A percentile compares a stretch with the other conserved stretches of the same genome.
Evolutionary conservation across 2,797 vertebrate species (phyloP).

Genomic region (Agapornis canus): DNA sequence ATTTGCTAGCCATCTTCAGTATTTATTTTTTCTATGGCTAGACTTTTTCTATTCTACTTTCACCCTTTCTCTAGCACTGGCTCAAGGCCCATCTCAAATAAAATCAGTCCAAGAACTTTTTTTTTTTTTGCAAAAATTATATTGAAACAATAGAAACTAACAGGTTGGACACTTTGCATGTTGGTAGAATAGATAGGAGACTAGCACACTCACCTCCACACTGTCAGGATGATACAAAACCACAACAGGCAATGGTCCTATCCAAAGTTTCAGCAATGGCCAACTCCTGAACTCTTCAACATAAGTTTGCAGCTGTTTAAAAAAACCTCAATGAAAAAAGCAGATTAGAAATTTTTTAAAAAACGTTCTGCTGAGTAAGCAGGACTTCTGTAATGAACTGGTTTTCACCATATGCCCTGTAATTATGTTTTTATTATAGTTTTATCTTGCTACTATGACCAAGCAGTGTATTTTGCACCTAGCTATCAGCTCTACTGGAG

Average conservation of each 20-base stretch:
- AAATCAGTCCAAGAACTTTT: neutral
- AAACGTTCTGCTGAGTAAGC: neutral
- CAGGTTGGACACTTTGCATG: neutral
- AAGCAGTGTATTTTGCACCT: neutral
- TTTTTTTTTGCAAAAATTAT: neutral
- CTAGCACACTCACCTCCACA: slow-evolving; percentile 83
- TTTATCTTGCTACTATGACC: neutral
- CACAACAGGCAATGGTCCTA: slow-evolving; percentile 86
- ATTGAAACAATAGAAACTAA: neutral
- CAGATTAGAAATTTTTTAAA: neutral
- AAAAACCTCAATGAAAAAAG: slow-evolving; percentile 84
- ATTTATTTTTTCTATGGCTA: neutral
- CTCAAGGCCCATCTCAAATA: neutral
- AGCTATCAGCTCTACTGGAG: neutral
- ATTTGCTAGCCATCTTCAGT: neutral
- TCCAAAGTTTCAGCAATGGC: slow-evolving; percentile 87
- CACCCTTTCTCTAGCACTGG: neutral
- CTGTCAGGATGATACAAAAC: slow-evolving; percentile 83
- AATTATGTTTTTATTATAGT: neutral
- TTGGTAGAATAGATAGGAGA: neutral
- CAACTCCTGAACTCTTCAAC: slow-evolving; percentile 27
- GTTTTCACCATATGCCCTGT: neutral
- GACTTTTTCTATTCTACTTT: neutral
- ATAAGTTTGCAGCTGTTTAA: slow-evolving; percentile 79
- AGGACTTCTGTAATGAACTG: neutral